Base-by-base conservation (phyloP, 2,797 vertebrate genomes). In the Bradypodion pumilum region DNA sequence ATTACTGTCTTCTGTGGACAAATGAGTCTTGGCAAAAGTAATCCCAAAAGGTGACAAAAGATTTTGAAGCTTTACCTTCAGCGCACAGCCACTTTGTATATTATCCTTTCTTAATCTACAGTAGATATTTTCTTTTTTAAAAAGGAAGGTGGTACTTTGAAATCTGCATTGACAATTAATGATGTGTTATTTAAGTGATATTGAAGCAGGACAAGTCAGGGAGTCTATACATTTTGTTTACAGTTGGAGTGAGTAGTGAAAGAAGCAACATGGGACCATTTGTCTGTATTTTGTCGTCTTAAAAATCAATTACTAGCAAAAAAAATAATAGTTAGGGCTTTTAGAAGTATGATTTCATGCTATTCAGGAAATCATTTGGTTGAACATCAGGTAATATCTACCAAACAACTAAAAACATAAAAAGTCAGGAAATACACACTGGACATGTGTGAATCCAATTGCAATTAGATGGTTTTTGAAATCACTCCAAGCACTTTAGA, bases 401-500 rank as follows among this genome's bases (percentile, higher is more conserved):
- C 83, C 42, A 87, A 85, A 80, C 80, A 62, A 80, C 87, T 78
- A 44, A 37, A 73, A 35, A 32, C 15, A 25, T 52, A 78, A 49
- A 69, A 66, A 25, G 21, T 49, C 60, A 49, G 44, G 62, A 32
- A 16, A 23, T 89, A 85, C 37, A 84, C 68, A 77, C 77, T 85
- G 85, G 1, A 10, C 92, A 88, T 91, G 85, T 74, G 85, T 91
- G 85, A 86, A 86, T 86, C 83, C 83, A 83, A 90, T 86, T 89
- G 92, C 89, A 89, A 85, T 87, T 91, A 90, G 86, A 79, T 65
- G 90, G 77, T 76, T 90, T 90, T 81, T 90, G 90, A 84, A 90
- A 94, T 95, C 95, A 96, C 96, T 97, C 92, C 93, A 96, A 97
- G 98, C 98, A 99, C 98, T 99, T 99, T 99, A 99, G 95, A 97